Percentiles rank a stretch among this genome's conserved stretches.
These are phyloP conservation scores for Furcula furcula DNA, from an alignment of 2,888 invertebrate species.

Conservation along the genomic window DNA sequence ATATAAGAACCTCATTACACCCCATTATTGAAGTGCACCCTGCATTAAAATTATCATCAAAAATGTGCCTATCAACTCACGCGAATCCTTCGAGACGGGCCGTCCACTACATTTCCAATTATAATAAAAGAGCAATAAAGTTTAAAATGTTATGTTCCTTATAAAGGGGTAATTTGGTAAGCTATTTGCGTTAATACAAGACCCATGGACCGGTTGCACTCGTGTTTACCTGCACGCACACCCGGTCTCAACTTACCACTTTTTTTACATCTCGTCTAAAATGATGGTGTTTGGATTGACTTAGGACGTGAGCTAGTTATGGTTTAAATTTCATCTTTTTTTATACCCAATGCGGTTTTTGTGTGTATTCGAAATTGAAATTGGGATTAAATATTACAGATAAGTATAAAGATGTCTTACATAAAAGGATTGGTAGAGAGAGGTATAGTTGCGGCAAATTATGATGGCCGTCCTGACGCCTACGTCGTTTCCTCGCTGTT, in stretches of 20 bases:
- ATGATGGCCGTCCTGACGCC: too few species aligned
- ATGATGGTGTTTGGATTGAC: slow-evolving; percentile 33
- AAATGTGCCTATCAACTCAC: slow-evolving; percentile 36
- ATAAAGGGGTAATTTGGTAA: slow-evolving; percentile 51
- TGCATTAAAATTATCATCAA: slow-evolving; percentile 47
- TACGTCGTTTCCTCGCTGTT: too few species aligned
- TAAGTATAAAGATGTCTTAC: too few species aligned
- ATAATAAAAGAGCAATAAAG: slow-evolving; percentile 3
- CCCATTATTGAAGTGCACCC: too few species aligned
- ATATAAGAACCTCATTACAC: too few species aligned
- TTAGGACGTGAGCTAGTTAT: slow-evolving; percentile 42
- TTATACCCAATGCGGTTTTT: slow-evolving; percentile 16
- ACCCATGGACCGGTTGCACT: slow-evolving; percentile 48
- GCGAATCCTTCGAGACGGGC: slow-evolving; percentile 29
- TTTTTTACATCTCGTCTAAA: slow-evolving; percentile 27
- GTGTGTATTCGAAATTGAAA: slow-evolving; percentile 11
- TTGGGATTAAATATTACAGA: too few species aligned
- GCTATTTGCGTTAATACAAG: slow-evolving; percentile 61
- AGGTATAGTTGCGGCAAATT: too few species aligned
- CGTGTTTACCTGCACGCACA: slow-evolving; percentile 66
- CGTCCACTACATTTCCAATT: slow-evolving; percentile 3
- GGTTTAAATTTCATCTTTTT: slow-evolving; percentile 19
- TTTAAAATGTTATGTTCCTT: slow-evolving; percentile 7
- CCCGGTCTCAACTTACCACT: slow-evolving; percentile 17
- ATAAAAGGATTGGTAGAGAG: too few species aligned